Conservation (phyloP, 2,113 vertebrate genomes). For the Cyphomyrus discorhynchus region DNA sequence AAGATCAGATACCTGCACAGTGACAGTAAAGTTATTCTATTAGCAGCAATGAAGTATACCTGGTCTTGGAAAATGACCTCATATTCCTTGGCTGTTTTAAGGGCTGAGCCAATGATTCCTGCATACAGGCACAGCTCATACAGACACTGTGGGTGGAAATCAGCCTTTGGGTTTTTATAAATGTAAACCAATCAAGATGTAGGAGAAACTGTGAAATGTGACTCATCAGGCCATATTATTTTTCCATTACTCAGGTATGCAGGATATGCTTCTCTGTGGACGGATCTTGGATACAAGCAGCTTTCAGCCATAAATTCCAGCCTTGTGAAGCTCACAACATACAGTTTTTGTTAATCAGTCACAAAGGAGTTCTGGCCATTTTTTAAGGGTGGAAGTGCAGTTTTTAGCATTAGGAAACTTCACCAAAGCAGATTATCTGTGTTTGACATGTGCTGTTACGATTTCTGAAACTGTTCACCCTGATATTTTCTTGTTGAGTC, state of each 20-base stretch:
- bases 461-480: background rate
- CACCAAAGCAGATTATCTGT: background rate
- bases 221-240: background rate
- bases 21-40: background rate
- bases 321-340: background rate
- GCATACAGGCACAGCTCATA: background rate
- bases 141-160: background rate
- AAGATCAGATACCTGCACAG: background rate
- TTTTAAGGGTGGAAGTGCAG: background rate
- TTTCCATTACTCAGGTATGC: background rate
- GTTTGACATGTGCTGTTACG: background rate
- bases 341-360: background rate
- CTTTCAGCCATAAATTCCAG: background rate
- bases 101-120: background rate
- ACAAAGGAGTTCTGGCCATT: background rate
- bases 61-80: background rate
- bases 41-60: background rate
- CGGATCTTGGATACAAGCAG: background rate
- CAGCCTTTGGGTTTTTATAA: background rate
- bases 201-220: background rate
- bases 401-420: background rate
- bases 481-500: background rate
- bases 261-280: background rate
- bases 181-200: background rate
- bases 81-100: background rate